Evolutionary conservation across 2,113 vertebrate species (phyloP).

Genomic region (Pteronura brasiliensis): DNA sequence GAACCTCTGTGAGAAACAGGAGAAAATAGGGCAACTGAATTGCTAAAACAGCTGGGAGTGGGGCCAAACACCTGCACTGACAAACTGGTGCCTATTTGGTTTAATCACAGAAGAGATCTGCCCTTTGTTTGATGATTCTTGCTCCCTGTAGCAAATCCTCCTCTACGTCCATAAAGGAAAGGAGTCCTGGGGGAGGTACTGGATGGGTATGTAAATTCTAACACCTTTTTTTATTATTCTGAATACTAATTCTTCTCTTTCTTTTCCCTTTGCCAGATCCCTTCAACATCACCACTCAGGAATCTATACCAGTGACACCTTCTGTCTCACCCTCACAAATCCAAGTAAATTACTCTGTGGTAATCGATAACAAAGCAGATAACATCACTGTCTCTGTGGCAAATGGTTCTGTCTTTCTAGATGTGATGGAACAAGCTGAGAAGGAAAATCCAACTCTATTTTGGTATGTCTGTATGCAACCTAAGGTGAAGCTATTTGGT

Average conservation of each 20-base stretch:
- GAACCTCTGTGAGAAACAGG: neutral
- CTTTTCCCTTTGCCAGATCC: neutral
- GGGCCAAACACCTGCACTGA: neutral
- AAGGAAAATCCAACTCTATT: neutral
- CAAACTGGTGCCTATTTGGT: neutral
- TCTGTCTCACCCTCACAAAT: rapidly evolving
- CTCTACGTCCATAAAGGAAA: neutral
- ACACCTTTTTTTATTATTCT: neutral
- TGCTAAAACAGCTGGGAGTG: neutral
- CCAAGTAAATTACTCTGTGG: slow-evolving; percentile 50
- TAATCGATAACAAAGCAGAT: neutral
- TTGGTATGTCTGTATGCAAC: neutral
- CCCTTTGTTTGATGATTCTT: neutral
- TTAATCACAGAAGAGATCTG: neutral
- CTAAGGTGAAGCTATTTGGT: neutral
- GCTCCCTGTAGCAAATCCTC: neutral
- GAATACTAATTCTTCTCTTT: neutral
- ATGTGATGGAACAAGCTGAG: slow-evolving; percentile 57
- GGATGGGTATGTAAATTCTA: neutral
- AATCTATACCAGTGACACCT: neutral
- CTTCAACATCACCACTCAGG: neutral
- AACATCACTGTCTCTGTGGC: neutral
- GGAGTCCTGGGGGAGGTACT: no score
- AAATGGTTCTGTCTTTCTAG: slow-evolving; percentile 52
- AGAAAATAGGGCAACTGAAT: neutral